phyloP scores from a whole-genome alignment of 2,888 invertebrate genomes.

The Philhelius pedissequus region DNA sequence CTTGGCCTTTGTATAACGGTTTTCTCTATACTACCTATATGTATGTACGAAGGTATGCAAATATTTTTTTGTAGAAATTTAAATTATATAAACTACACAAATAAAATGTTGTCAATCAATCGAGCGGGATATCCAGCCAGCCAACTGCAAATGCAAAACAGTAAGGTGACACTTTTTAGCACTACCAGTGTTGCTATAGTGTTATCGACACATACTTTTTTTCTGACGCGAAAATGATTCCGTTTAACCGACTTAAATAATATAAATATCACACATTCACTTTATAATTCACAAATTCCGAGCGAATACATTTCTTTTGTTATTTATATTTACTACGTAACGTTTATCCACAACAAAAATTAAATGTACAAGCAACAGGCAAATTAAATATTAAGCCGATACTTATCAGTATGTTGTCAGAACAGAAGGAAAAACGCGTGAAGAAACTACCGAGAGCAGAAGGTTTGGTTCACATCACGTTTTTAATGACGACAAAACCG shows the following conservation, averaged over 20 bases:
- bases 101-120: not conserved
- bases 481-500: not conserved
- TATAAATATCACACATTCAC: not conserved
- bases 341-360: not conserved
- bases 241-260: not conserved
- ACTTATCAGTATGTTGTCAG: not conserved
- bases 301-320: too few species aligned
- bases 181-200: conserved; percentile 36
- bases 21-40: not conserved
- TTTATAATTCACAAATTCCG: not conserved
- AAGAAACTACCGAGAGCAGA: not conserved
- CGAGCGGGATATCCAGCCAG: not conserved
- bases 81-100: not conserved
- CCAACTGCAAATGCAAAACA: not conserved
- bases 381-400: not conserved
- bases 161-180: conserved; percentile 38
- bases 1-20: not conserved
- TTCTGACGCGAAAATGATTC: not conserved
- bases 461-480: conserved; percentile 21
- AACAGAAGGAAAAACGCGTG: not conserved
- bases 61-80: too few species aligned
- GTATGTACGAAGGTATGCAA: too few species aligned
- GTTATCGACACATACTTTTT: not conserved
- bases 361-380: not conserved
- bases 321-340: not conserved